A percentile compares a stretch with the other conserved stretches of the same genome.
phyloP scores from a whole-genome alignment of 2,113 vertebrate species.

The Thermophis baileyi region DNA sequence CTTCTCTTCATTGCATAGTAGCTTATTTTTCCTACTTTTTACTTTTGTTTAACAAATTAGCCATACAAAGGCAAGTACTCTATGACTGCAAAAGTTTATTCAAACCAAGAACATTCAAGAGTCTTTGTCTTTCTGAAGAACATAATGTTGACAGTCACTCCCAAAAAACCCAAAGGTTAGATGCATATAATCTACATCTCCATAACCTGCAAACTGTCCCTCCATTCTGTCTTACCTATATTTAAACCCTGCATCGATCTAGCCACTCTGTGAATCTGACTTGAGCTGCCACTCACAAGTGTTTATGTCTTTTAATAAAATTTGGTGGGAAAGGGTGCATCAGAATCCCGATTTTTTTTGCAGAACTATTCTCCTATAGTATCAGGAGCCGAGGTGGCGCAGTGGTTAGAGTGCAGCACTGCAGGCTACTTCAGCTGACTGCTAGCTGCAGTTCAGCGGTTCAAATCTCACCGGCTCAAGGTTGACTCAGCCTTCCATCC shows the following conservation, averaged over 20 bases:
- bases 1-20: background rate
- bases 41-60: background rate
- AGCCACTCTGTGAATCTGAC: background rate
- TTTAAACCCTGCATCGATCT: background rate
- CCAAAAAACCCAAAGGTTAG: background rate
- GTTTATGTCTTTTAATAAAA: background rate
- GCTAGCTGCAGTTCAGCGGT: too few relatives aligned
- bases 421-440: too few relatives aligned
- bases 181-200: background rate
- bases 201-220: background rate
- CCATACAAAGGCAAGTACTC: background rate
- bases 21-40: background rate
- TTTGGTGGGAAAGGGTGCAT: background rate
- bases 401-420: too few relatives aligned
- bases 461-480: too few relatives aligned
- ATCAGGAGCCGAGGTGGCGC: too few relatives aligned
- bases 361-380: too few relatives aligned
- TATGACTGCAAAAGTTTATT: background rate
- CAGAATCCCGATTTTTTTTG: background rate
- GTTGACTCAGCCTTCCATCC: too few relatives aligned
- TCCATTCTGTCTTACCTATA: background rate
- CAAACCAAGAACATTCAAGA: background rate
- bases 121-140: background rate
- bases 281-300: background rate
- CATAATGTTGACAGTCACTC: background rate